A percentile compares a stretch with the other conserved stretches of the same genome.
These are phyloP conservation scores for Henricia sp. DNA, from an alignment of 53 echinoderm and acorn worm species.

Conservation along the genomic window DNA sequence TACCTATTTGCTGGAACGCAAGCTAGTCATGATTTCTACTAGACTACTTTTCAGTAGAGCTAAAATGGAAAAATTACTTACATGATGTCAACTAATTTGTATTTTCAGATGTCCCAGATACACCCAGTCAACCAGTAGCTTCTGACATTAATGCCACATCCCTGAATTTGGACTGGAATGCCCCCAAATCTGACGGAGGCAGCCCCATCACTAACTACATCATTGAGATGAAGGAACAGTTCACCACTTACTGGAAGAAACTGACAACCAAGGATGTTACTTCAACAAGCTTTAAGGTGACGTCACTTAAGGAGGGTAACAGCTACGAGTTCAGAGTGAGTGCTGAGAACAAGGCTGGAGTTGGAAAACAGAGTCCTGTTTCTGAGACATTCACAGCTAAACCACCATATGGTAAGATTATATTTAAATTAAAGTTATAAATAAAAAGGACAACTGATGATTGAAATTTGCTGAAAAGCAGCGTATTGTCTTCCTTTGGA, in stretches of 20 bases:
- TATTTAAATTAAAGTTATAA: too few species aligned
- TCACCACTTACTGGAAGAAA: slow-evolving; percentile 69
- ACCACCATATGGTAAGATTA: slow-evolving; percentile 78
- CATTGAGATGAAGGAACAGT: slow-evolving; percentile 86
- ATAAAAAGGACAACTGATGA: too few species aligned
- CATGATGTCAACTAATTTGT: too few species aligned
- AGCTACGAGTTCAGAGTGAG: slow-evolving; percentile 81
- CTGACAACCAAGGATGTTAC: slow-evolving; percentile 53
- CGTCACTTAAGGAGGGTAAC: slow-evolving; percentile 73
- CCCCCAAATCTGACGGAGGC: slow-evolving; percentile 80
- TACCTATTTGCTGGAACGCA: too few species aligned
- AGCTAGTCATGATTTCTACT: too few species aligned
- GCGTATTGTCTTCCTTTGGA: too few species aligned
- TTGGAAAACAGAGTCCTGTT: slow-evolving; percentile 67
- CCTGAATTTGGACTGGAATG: slow-evolving; percentile 77
- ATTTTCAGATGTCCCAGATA: slow-evolving; percentile 76
- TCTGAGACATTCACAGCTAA: slow-evolving; percentile 73
- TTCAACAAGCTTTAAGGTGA: slow-evolving; percentile 56
- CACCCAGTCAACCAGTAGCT: slow-evolving; percentile 78
- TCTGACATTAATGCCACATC: slow-evolving; percentile 71
- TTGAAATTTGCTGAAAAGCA: too few species aligned
- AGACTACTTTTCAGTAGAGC: too few species aligned
- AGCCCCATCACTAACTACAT: slow-evolving; percentile 80
- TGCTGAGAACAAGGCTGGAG: slow-evolving; percentile 79
- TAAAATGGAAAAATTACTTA: too few species aligned